Percentiles rank a stretch among this genome's conserved stretches.
These are phyloP conservation scores for Parus major DNA, from an alignment of 2,113 vertebrate species.

Conservation along the genomic window DNA sequence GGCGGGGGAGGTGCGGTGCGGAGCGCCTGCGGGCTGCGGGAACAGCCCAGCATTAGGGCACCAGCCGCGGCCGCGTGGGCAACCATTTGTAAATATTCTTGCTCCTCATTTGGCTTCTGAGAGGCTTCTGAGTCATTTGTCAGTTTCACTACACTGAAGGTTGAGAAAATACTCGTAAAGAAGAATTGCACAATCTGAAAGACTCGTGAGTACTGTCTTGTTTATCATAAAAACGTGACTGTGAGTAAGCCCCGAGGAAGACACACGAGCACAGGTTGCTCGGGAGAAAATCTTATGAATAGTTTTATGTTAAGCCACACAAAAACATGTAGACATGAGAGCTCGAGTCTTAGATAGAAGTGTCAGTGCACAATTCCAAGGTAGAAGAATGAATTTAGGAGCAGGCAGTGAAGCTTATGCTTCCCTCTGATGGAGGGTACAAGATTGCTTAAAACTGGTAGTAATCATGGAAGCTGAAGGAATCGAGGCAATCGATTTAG, in stretches of 20 bases:
- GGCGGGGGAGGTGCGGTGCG: neutral
- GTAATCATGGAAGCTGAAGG: neutral
- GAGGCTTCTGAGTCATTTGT: neutral
- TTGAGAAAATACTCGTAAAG: neutral
- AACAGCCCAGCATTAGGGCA: neutral
- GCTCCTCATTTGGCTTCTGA: accelerated
- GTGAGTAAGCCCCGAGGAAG: neutral
- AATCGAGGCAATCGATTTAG: too few species aligned
- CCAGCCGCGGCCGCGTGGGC: neutral
- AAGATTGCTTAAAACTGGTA: neutral
- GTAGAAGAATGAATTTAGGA: neutral
- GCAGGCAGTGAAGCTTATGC: neutral
- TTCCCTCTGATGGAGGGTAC: neutral
- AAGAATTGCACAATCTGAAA: neutral
- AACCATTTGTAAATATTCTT: neutral
- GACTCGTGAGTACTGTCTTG: neutral
- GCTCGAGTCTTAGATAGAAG: neutral
- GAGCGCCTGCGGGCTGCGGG: neutral
- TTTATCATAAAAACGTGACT: neutral
- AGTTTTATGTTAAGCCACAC: neutral
- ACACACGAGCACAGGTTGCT: neutral
- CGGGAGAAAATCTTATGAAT: neutral
- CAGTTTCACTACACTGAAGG: neutral
- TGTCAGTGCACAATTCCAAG: neutral
- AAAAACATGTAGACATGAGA: neutral